phyloP scores from a whole-genome alignment of 2,888 invertebrate species.

The Sphaeridia pumilis region DNA sequence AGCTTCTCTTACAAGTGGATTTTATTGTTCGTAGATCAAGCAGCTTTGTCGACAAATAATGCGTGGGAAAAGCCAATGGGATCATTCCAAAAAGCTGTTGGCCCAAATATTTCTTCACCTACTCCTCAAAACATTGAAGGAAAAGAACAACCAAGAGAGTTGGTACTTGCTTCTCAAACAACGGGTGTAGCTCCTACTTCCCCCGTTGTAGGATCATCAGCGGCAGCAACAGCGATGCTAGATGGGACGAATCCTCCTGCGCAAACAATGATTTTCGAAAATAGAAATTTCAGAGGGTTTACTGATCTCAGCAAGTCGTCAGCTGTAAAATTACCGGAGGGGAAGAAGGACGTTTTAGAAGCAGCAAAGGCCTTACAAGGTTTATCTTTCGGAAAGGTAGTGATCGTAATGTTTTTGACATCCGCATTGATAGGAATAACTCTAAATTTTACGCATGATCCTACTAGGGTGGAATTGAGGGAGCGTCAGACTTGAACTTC shows the following conservation, averaged over 20 bases:
- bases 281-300: constrained; percentile 28
- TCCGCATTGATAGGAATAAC: background rate
- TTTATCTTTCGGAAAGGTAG: constrained; percentile 24
- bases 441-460: background rate
- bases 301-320: constrained; percentile 10
- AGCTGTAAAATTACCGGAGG: constrained; percentile 7
- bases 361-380: constrained; percentile 21
- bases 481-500: constrained; percentile 22
- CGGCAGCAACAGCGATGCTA: constrained; percentile 7
- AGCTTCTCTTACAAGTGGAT: background rate
- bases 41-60: constrained; percentile 14
- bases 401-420: background rate
- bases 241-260: constrained; percentile 28
- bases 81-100: constrained; percentile 1
- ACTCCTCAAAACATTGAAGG: background rate
- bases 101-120: background rate
- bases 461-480: constrained; percentile 9
- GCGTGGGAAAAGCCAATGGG: constrained; percentile 25
- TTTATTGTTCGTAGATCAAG: constrained; percentile 8
- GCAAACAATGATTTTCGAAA: constrained; percentile 35
- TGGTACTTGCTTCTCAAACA: background rate
- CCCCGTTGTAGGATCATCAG: background rate
- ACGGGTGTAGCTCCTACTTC: background rate
- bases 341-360: constrained; percentile 22
- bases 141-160: background rate